These are phyloP conservation scores for Corythaixoides concolor DNA, from an alignment of 2,113 vertebrate genomes.

Conservation along the genomic window DNA sequence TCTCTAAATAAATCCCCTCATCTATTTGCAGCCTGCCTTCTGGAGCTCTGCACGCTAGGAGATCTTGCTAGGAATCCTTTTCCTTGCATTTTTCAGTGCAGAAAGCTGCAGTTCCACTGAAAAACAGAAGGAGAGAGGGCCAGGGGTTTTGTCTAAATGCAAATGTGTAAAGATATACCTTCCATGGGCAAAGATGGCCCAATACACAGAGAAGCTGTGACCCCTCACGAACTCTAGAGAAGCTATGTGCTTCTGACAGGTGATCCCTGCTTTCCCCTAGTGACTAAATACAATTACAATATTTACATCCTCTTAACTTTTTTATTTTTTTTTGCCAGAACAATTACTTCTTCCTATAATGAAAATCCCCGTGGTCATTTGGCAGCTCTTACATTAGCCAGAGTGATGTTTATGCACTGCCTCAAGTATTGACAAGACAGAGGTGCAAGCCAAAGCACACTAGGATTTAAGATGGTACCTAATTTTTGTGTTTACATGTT, in stretches of 20 bases:
- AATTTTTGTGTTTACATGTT: background rate
- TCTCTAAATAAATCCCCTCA: background rate
- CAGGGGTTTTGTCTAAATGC: background rate
- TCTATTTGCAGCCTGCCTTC: background rate
- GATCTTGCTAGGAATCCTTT: background rate
- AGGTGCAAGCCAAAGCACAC: background rate
- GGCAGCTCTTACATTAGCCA: background rate
- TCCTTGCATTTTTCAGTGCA: background rate
- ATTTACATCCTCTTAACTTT: background rate
- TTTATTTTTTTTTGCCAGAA: background rate
- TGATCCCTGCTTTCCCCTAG: background rate
- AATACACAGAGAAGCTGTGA: background rate
- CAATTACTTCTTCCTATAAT: background rate
- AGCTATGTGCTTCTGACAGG: background rate
- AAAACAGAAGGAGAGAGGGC: background rate
- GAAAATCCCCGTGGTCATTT: slow-evolving; percentile 21
- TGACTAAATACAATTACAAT: background rate
- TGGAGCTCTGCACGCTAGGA: background rate
- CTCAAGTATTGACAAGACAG: background rate
- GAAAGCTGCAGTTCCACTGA: background rate
- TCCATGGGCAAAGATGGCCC: background rate
- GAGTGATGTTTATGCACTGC: background rate
- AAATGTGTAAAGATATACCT: background rate
- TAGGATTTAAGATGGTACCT: background rate
- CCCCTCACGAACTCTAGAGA: background rate